Percentiles rank a stretch among this genome's conserved stretches.
Conservation (phyloP, 1,140 invertebrate species). For the Eulimnadia texana region DNA sequence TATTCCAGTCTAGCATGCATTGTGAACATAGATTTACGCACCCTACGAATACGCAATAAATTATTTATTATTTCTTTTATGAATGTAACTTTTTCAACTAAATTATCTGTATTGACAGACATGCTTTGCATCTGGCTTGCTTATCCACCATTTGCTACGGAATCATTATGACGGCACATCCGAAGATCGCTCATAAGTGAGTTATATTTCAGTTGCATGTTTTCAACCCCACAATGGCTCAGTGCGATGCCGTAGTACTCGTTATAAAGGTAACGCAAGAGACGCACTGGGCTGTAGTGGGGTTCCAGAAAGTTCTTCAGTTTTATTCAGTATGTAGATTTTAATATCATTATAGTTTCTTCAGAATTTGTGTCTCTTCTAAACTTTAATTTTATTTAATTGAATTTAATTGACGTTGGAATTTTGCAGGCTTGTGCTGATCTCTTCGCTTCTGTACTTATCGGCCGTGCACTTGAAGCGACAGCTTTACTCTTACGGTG, state of each 20-base stretch:
- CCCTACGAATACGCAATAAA: too few species aligned
- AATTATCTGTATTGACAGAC: conserved; percentile 34
- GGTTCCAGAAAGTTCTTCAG: too few species aligned
- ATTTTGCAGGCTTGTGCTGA: conserved; percentile 53
- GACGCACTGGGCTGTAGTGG: too few species aligned
- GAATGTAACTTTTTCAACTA: not conserved
- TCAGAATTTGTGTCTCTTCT: too few species aligned
- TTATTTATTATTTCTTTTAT: conserved; percentile 12
- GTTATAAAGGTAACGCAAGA: too few species aligned
- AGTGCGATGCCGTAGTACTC: conserved; percentile 16
- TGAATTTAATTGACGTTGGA: too few species aligned
- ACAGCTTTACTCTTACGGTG: conserved; percentile 72
- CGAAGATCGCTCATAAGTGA: conserved; percentile 48
- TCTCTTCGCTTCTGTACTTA: conserved; percentile 63
- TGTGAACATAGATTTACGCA: too few species aligned
- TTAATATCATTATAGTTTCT: too few species aligned
- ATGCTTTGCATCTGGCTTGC: conserved; percentile 58
- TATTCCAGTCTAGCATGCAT: too few species aligned
- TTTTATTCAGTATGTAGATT: too few species aligned
- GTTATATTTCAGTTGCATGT: conserved; percentile 16
- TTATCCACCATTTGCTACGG: conserved; percentile 58
- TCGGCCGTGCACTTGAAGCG: conserved; percentile 71
- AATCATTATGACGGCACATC: conserved; percentile 43
- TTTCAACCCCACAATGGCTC: conserved; percentile 16
- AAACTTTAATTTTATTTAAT: too few species aligned